phyloP scores from a whole-genome alignment of 1,140 invertebrate species.

The Cyphomyrmex costatus region DNA sequence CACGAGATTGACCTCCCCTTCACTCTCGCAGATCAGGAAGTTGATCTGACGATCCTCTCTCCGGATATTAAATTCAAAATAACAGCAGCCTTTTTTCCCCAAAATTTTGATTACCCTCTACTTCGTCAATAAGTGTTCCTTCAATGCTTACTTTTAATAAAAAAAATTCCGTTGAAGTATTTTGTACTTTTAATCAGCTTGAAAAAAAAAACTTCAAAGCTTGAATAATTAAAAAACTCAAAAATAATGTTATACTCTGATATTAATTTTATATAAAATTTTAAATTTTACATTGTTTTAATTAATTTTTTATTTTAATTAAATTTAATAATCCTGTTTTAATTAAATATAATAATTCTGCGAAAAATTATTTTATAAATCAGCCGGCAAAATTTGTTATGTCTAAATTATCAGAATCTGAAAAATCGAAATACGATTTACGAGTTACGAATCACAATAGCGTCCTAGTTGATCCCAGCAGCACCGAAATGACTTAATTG shows the following conservation, averaged over 20 bases:
- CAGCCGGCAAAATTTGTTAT: slow-evolving; percentile 8
- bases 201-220: slow-evolving; percentile 11
- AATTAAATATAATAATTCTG: not conserved
- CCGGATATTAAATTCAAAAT: slow-evolving; percentile 69
- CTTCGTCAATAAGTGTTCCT: not conserved
- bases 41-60: slow-evolving; percentile 19
- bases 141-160: not conserved
- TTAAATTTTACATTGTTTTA: not conserved
- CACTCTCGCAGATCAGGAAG: slow-evolving; percentile 42
- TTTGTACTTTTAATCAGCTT: slow-evolving; percentile 6
- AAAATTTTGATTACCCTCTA: slow-evolving; percentile 55
- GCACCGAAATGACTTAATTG: slow-evolving; percentile 3
- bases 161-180: not conserved
- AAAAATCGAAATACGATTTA: not conserved
- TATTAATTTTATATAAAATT: not conserved
- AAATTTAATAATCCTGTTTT: too few species aligned
- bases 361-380: not conserved
- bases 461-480: not conserved
- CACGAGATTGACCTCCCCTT: not conserved
- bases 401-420: not conserved
- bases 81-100: slow-evolving; percentile 19
- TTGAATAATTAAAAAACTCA: not conserved
- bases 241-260: not conserved
- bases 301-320: not conserved
- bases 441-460: not conserved